Evolutionary conservation across 2,797 vertebrate genomes (phyloP).

Genomic region (Pseudotriccus pelzelni): DNA sequence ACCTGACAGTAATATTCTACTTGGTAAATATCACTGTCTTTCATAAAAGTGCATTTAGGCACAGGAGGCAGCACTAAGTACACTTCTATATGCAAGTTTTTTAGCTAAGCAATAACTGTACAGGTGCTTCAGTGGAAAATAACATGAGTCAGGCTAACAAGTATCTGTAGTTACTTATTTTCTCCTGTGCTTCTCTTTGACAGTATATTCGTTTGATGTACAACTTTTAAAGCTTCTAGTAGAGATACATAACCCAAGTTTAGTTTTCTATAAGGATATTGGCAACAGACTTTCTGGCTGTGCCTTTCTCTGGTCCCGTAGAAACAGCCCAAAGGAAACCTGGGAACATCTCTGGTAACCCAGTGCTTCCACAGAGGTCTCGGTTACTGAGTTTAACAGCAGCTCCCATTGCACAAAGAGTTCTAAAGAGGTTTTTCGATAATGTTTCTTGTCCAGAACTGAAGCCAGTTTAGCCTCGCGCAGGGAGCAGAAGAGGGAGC

Average conservation of each 20-base stretch:
- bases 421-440: neutral
- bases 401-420: neutral
- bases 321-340: neutral
- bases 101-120: neutral
- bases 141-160: neutral
- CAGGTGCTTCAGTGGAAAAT: neutral
- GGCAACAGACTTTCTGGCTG: neutral
- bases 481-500: slow-evolving; percentile 94
- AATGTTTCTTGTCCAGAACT: slow-evolving; percentile 69
- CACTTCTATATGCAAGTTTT: neutral
- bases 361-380: neutral
- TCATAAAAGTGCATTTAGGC: neutral
- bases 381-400: neutral
- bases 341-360: neutral
- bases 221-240: neutral
- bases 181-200: neutral
- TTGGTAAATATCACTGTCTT: neutral
- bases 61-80: neutral
- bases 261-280: neutral
- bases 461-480: slow-evolving; percentile 87
- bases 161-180: neutral
- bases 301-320: neutral
- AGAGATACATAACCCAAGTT: neutral
- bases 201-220: neutral
- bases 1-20: neutral